phyloP scores from a whole-genome alignment of 2,113 vertebrate species.

The Plectropomus leopardus region DNA sequence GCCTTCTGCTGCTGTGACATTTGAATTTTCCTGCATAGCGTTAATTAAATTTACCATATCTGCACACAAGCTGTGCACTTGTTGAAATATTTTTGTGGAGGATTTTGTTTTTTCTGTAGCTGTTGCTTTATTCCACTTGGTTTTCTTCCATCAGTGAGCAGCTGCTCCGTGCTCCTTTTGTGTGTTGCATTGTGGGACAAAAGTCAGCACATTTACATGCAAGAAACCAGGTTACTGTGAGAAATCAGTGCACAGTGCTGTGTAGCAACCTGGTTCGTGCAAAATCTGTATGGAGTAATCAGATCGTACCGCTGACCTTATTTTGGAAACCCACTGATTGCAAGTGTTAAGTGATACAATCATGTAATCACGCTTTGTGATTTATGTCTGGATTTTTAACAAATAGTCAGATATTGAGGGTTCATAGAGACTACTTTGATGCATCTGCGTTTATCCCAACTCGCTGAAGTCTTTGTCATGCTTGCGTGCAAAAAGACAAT shows the following conservation, averaged over 20 bases:
- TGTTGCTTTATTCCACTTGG: not conserved
- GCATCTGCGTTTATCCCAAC: not conserved
- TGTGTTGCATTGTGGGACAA: not conserved
- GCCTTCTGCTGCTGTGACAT: too few relatives aligned
- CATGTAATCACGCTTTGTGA: too few relatives aligned
- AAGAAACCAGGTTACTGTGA: constrained; percentile 13
- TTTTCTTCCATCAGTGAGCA: constrained; percentile 15
- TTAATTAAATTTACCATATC: too few relatives aligned
- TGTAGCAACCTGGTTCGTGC: not conserved
- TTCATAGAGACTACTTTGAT: not conserved
- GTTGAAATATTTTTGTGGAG: too few relatives aligned
- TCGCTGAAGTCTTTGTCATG: not conserved
- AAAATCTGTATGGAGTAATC: not conserved
- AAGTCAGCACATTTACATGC: not conserved
- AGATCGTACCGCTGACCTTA: not conserved
- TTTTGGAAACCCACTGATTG: too few relatives aligned
- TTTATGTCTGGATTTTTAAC: not conserved
- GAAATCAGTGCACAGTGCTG: too few relatives aligned
- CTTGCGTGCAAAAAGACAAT: not conserved
- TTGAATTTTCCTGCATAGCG: too few relatives aligned
- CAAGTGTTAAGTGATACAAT: too few relatives aligned
- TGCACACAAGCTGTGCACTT: not conserved
- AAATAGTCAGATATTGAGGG: not conserved
- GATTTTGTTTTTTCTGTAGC: too few relatives aligned
- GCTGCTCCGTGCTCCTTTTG: constrained; percentile 22